Evolutionary conservation across 1,140 invertebrate genomes (phyloP).

Genomic region (Cotesia chilonis): DNA sequence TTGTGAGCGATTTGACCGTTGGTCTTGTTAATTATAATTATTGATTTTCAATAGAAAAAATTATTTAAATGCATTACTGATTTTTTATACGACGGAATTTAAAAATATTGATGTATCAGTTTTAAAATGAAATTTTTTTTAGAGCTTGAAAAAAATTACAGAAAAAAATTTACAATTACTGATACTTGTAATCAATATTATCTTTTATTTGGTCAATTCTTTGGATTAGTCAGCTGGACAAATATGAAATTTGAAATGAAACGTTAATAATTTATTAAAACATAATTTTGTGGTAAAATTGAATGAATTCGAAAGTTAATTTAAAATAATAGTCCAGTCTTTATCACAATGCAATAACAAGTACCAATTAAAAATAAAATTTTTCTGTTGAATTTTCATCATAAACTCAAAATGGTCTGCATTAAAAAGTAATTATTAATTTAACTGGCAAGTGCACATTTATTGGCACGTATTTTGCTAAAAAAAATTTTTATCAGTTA

Average conservation of each 20-base stretch:
- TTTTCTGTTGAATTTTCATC: not conserved
- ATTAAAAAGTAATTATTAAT: not conserved
- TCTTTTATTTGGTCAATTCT: conserved; percentile 65
- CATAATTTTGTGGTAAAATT: conserved; percentile 10
- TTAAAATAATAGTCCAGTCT: conserved; percentile 58
- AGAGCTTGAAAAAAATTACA: not conserved
- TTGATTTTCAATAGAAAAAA: no score
- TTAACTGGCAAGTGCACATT: no score
- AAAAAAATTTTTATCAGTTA: no score
- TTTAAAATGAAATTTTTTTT: not conserved
- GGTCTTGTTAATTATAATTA: no score
- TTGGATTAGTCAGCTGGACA: conserved; percentile 67
- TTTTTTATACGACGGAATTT: no score
- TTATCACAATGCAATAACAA: conserved; percentile 65
- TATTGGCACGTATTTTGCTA: no score
- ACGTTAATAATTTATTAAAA: conserved; percentile 42
- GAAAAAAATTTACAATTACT: conserved; percentile 28
- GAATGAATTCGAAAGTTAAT: conserved; percentile 15
- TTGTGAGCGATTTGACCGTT: no score
- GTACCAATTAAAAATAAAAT: conserved; percentile 43
- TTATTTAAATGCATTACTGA: no score
- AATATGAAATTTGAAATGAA: conserved; percentile 40
- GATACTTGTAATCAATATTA: conserved; percentile 34
- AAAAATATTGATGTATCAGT: no score
- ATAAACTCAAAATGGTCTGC: no score